Evolutionary conservation across 2,888 invertebrate species (phyloP), one percentile per base, ranked within the genome.

Genomic region (Phyllotreta cruciferae): DNA sequence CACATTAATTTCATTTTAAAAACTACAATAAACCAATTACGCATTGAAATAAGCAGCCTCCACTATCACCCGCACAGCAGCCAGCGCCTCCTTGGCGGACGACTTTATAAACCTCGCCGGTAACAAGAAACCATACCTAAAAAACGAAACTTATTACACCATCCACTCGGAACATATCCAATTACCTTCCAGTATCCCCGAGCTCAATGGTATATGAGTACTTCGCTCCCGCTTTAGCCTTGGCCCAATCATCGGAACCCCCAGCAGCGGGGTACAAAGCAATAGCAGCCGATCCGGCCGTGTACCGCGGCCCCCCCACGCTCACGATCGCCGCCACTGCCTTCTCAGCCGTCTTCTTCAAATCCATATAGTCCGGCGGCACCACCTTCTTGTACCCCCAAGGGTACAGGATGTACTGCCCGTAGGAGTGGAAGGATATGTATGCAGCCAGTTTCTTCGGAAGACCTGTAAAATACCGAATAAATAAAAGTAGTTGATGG

Each of bases 161-260:
- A 24, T 24, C 24, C 4, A 5, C 10, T 7, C 13, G 47, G 24
- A 52, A 36, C 1, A 36, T 5, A 37, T 4, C 10, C 10, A 37
- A 37, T 35, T 63, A 70, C 60, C 86, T 84, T 0, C 95, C 95
- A 0, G 86, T 90, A 79, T 96, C 96, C 56, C 93, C 86, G 57
- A 96, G 85, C 83, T 97, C 96, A 61, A 96, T 85, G 0, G 96
- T 96, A 81, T 92, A 96, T 1, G 94, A 82, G 78, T 95, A 96
- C 78, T 94, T 94, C 67, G 96, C 89, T 41, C 87, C 87, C 42
- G 86, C 83, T 4, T n/a, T n/a, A 0, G 92, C 92, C 80, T 96
- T 94, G 6, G 94, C 96, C 93, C 95, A 96, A 79, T 96, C 96
- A 74, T 93, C 93, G 0, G 93, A 91, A 9, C 92, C 92, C 1